Evolutionary conservation across 2,888 invertebrate genomes (phyloP), one percentile per base, ranked within the genome.

Genomic region (Macroteleia sp.): DNA sequence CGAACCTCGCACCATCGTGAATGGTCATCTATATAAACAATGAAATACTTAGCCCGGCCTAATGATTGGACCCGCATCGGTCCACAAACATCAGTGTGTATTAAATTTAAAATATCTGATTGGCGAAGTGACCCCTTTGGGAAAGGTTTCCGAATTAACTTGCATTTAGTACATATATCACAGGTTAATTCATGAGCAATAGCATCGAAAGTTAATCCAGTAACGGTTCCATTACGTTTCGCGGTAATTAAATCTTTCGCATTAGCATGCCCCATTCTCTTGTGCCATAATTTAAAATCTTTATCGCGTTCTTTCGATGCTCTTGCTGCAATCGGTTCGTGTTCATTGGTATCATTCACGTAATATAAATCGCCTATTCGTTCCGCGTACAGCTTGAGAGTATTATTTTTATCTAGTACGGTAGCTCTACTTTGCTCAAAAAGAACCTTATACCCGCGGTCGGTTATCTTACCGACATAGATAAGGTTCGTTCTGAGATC

Each of bases 41-140:
- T 48, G 16, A 84, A 81, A 67, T 84, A 86, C 48, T 19, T 50
- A 1, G 32, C 50, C 0, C 32, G 6, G 8, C 17, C 32, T 8
- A 32, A 19, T 2, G 50, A 50, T 10, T 32, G 0, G 3, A 50
- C 50, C 5, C 19, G 19, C 50, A 50, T 32, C 1, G 83, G 83
- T 14, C 85, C 83, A 16, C 78, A 75, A 4, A 85, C 77, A 42
- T 85, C 83, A 0, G 80, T 80, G 30, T 84, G 82, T 3, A 85
- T 56, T 5, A 84, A 25, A n/a, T 84, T 79, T 10, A 81, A 34
- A n/a, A 76, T n/a, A 2, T 73, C 25, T 17, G 80, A 59, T 14
- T 34, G 6, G 22, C 77, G 56, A 25, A 22, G 16, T 0, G 77
- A 77, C 28, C 16, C 32, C 46, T 70, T 74, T 12, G 79, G 81